Evolutionary conservation across 2,113 vertebrate species (phyloP), one percentile per base, ranked within the genome.

Genomic region (Plecturocebus donacophilus): DNA sequence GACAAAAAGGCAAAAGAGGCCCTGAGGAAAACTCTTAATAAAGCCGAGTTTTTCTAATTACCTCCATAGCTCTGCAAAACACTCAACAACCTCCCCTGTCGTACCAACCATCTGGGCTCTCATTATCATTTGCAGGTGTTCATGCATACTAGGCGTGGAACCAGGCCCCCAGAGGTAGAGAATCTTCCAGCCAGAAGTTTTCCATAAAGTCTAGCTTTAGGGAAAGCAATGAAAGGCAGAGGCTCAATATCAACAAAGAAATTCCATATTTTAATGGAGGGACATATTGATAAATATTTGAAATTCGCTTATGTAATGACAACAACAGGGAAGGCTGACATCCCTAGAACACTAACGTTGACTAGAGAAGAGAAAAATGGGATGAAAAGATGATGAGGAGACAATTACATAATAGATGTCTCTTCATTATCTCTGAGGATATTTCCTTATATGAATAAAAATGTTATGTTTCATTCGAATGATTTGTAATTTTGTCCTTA

Each of bases 21-120:
- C 95, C 71, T 0, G 42, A 98, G 89, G 91, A 96, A 56, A 95
- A 38, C 64, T 84, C 73, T 94, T 94, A 90, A 94, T 77, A 95
- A 95, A 95, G 84, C 71, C 47, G 49, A 66, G 64, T 90, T 66
- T 35, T 84, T 80, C 73, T 81, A 85, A 92, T 94, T 81, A 95
- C 52, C 93, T 81, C 52, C 82, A 83, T n/a, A 85, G 84, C 19
- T 92, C 94, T 79, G n/a, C 66, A 81, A 76, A 90, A 47, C 35
- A 47, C 45, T 70, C 52, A 61, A 68, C 83, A 81, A 6, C 21
- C 47, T 90, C 94, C 70, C 82, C 77, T 77, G 14, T 21, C 64
- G 35, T 49, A 25, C 30, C 5, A 92, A 52, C 68, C 71, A 80
- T 64, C 52, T 92, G 87, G 95, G 85, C 42, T 56, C 23, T 56